Percentiles rank a stretch among this genome's conserved stretches.
Evolutionary conservation across 2,888 invertebrate species (phyloP).

Genomic region (Drosophila meridionalis): DNA sequence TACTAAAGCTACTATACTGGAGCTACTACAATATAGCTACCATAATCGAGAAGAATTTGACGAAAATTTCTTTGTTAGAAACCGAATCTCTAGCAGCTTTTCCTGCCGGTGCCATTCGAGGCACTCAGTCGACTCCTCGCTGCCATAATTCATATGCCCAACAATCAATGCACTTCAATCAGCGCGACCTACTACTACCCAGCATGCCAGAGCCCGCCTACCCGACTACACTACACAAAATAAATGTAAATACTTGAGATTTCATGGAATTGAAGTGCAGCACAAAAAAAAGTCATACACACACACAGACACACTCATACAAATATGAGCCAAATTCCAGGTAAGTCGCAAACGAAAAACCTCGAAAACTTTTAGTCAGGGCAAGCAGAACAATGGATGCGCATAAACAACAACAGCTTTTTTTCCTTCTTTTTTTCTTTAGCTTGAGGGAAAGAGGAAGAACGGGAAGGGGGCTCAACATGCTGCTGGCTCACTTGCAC

Average conservation of each 20-base stretch:
- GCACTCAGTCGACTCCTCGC: neutral
- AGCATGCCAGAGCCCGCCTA: neutral
- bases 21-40: too few species aligned
- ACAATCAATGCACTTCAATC: slow-evolving; percentile 64
- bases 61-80: neutral
- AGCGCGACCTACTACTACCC: slow-evolving; percentile 29
- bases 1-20: too few species aligned
- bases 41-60: neutral
- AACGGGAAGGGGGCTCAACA: neutral
- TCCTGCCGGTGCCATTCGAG: neutral
- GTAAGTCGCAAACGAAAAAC: slow-evolving; percentile 50
- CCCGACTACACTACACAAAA: slow-evolving; percentile 46
- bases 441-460: neutral
- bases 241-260: slow-evolving; percentile 74
- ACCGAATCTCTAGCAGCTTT: neutral
- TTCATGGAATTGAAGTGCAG: slow-evolving; percentile 66
- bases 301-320: slow-evolving; percentile 15
- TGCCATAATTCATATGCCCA: slow-evolving; percentile 47
- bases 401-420: slow-evolving; percentile 34
- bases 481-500: slow-evolving; percentile 40
- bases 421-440: slow-evolving; percentile 4
- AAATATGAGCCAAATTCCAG: slow-evolving; percentile 54
- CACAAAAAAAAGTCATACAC: slow-evolving; percentile 17
- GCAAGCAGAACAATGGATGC: slow-evolving; percentile 62
- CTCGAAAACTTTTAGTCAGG: slow-evolving; percentile 21